Evolutionary conservation across 2,797 vertebrate genomes (phyloP).

Genomic region (Darevskia nairensis): DNA sequence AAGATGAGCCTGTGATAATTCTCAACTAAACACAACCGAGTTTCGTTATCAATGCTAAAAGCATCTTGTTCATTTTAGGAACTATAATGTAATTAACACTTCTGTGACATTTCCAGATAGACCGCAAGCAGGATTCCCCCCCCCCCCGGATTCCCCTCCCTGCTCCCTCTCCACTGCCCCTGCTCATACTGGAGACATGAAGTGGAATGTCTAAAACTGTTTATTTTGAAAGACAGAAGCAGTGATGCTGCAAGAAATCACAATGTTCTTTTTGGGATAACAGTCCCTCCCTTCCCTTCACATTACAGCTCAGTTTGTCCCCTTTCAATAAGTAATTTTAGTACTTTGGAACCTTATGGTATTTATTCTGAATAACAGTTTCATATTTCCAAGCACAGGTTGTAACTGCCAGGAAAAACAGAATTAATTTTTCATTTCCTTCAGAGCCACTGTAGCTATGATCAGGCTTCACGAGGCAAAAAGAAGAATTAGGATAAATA

Average conservation of each 20-base stretch:
- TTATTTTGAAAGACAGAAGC: constrained; percentile 70
- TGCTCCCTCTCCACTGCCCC: constrained; percentile 52
- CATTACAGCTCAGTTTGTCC: constrained; percentile 78
- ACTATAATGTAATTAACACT: neutral
- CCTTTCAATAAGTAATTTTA: constrained; percentile 74
- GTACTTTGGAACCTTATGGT: constrained; percentile 77
- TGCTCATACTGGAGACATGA: constrained; percentile 37
- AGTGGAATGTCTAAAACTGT: constrained; percentile 55
- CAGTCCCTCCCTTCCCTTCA: constrained; percentile 66
- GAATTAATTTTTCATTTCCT: constrained; percentile 75
- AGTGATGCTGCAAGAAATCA: constrained; percentile 67
- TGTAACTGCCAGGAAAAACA: constrained; percentile 83
- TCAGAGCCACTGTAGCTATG: constrained; percentile 71
- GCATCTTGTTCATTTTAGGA: constrained; percentile 42
- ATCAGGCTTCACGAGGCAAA: constrained; percentile 59
- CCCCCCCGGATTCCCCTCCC: neutral
- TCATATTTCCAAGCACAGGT: constrained; percentile 80
- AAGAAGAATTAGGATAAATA: constrained; percentile 47
- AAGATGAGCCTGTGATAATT: neutral
- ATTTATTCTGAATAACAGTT: constrained; percentile 78
- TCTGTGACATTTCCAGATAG: neutral
- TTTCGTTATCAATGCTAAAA: constrained; percentile 37
- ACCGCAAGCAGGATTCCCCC: accelerated
- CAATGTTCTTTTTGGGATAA: constrained; percentile 75
- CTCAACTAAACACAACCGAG: constrained; percentile 13